phyloP scores from a whole-genome alignment of 2,888 invertebrate species.

The Strigamia transsilvanica region DNA sequence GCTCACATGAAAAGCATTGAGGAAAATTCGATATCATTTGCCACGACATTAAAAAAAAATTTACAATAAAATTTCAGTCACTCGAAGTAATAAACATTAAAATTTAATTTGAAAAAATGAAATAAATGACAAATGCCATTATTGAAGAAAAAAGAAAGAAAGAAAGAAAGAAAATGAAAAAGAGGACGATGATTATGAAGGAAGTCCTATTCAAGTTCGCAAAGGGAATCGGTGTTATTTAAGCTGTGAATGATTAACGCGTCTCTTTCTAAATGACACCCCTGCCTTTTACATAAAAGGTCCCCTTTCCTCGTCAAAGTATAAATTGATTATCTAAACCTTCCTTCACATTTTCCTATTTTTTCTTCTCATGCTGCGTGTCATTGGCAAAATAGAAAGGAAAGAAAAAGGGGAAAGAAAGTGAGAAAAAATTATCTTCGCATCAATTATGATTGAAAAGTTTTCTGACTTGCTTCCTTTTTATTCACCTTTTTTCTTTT shows the following conservation, averaged over 20 bases:
- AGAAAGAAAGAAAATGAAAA: constrained; percentile 27
- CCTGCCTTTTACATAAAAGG: constrained; percentile 28
- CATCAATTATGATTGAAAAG: constrained; percentile 49
- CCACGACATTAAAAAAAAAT: background rate
- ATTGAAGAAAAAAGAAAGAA: background rate
- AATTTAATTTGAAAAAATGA: constrained; percentile 29
- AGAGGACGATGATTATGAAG: constrained; percentile 33
- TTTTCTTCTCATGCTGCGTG: constrained; percentile 13
- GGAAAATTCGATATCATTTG: background rate
- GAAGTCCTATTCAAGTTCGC: constrained; percentile 26
- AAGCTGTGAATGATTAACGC: constrained; percentile 47
- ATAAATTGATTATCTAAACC: constrained; percentile 49
- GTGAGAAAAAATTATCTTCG: constrained; percentile 47
- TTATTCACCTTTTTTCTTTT: background rate
- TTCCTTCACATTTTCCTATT: constrained; percentile 32
- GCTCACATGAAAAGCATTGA: background rate
- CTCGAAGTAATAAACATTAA: constrained; percentile 38
- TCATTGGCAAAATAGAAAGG: constrained; percentile 43
- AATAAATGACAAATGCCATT: constrained; percentile 35
- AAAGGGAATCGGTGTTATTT: constrained; percentile 40
- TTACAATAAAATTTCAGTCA: constrained; percentile 46
- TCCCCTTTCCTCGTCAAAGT: constrained; percentile 40
- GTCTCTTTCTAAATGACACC: constrained; percentile 45
- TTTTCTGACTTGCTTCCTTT: constrained; percentile 40
- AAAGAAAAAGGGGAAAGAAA: background rate